Evolutionary conservation across 2,888 invertebrate genomes (phyloP).

Genomic region (Tyria jacobaeae): DNA sequence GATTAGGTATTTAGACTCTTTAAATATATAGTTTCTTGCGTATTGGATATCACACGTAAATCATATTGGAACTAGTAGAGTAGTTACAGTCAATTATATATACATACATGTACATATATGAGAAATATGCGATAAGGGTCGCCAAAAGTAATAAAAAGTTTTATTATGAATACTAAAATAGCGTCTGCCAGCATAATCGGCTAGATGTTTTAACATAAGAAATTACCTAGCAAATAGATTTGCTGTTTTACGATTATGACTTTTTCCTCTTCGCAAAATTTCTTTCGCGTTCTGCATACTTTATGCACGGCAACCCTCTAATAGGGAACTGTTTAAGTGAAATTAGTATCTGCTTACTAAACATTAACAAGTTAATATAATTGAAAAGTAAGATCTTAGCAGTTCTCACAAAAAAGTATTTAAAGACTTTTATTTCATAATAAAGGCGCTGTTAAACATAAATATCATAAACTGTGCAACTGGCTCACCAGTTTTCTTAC

Average conservation of each 20-base stretch:
- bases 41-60: not conserved
- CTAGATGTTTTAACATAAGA: conserved; percentile 11
- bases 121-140: conserved; percentile 20
- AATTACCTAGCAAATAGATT: conserved; percentile 21
- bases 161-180: conserved; percentile 30
- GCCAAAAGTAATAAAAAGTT: conserved; percentile 25
- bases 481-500: too few species aligned
- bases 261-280: conserved; percentile 13
- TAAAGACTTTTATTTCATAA: too few species aligned
- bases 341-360: too few species aligned
- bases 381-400: too few species aligned
- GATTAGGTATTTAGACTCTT: too few species aligned
- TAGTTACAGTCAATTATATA: not conserved
- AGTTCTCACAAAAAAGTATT: too few species aligned
- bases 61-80: not conserved
- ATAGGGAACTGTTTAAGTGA: too few species aligned
- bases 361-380: too few species aligned
- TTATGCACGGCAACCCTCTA: not conserved
- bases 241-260: conserved; percentile 18
- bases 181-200: conserved; percentile 29
- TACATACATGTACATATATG: too few species aligned
- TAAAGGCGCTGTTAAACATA: too few species aligned
- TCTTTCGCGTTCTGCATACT: not conserved
- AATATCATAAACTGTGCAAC: too few species aligned
- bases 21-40: not conserved